These are phyloP conservation scores for Diadegma fenestrale DNA, from an alignment of 2,888 invertebrate genomes.

Conservation along the genomic window DNA sequence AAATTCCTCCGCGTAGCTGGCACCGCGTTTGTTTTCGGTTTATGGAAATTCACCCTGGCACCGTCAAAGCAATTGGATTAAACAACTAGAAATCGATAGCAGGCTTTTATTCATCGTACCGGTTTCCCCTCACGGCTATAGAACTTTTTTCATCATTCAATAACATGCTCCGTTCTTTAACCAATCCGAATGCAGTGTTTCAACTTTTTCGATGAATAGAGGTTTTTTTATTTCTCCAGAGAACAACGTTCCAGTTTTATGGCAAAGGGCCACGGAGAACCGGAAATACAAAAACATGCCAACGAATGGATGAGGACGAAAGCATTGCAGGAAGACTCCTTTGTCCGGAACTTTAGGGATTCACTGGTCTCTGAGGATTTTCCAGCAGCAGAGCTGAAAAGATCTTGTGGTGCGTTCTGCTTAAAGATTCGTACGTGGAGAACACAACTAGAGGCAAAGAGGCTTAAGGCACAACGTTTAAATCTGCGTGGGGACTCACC, in stretches of 20 bases:
- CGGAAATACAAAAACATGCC: neutral
- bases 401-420: slow-evolving; percentile 40
- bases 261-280: slow-evolving; percentile 13
- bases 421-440: neutral
- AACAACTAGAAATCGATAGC: slow-evolving; percentile 59
- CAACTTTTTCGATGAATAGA: slow-evolving; percentile 18
- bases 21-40: slow-evolving; percentile 79
- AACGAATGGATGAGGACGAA: slow-evolving; percentile 1
- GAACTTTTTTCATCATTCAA: slow-evolving; percentile 44
- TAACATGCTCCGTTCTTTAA: slow-evolving; percentile 24
- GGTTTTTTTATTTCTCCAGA: slow-evolving; percentile 10
- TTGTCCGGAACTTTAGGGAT: slow-evolving; percentile 28
- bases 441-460: neutral
- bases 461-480: slow-evolving; percentile 35
- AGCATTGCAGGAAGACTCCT: slow-evolving; percentile 24
- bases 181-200: slow-evolving; percentile 1
- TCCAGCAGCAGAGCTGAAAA: slow-evolving; percentile 29
- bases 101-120: slow-evolving; percentile 3
- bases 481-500: slow-evolving; percentile 84
- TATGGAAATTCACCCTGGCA: slow-evolving; percentile 77
- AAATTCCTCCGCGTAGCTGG: slow-evolving; percentile 63
- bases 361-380: slow-evolving; percentile 30
- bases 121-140: neutral
- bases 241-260: slow-evolving; percentile 7
- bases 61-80: slow-evolving; percentile 63